Evolutionary conservation across 2,797 vertebrate species (phyloP), one percentile per base, ranked within the genome.

Genomic region (Nyctibius grandis): DNA sequence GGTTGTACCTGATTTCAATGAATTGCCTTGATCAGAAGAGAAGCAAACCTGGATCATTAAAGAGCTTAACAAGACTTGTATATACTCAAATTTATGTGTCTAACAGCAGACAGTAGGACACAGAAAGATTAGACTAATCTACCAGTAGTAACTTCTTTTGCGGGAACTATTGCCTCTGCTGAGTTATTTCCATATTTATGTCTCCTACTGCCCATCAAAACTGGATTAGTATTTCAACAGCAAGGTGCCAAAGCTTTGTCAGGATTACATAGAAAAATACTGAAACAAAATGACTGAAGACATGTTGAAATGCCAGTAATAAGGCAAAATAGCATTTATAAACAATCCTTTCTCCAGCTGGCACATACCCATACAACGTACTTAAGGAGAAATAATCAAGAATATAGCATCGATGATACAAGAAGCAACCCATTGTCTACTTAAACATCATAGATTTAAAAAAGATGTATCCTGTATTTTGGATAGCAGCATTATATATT

Each of bases 151-250:
- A 73, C 34, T 61, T 86, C 44, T 40, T 84, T 50, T 65, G 8
- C 25, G 40, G 70, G 21, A 75, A 36, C 57, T 93, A 40, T 78
- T 92, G 54, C 59, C 54, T 91, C 28, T 45, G n/a, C 28, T 88
- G 63, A 93, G 70, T 93, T 72, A 91, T 91, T 96, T 96, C 47
- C 83, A 88, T 92, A 91, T 95, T 93, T 91, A 61, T 81, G 40
- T 75, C 54, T 91, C 31, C 61, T 85, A 11, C 69, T 82, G 85
- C 15, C 87, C 74, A 91, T 91, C 77, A 91, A 91, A 81, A 91
- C 47, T 72, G 69, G 94, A 92, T 95, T 93, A 92, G 76, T 68
- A 92, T 78, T 91, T 96, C 74, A 93, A 72, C 77, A 85, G 76
- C 47, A 86, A 95, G 93, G 64, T 93, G 44, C 34, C 91, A 93